Percentiles rank a stretch among this genome's conserved stretches.
These are phyloP conservation scores for Rhinichthys klamathensis DNA, from an alignment of 2,113 vertebrate genomes.

Conservation along the genomic window DNA sequence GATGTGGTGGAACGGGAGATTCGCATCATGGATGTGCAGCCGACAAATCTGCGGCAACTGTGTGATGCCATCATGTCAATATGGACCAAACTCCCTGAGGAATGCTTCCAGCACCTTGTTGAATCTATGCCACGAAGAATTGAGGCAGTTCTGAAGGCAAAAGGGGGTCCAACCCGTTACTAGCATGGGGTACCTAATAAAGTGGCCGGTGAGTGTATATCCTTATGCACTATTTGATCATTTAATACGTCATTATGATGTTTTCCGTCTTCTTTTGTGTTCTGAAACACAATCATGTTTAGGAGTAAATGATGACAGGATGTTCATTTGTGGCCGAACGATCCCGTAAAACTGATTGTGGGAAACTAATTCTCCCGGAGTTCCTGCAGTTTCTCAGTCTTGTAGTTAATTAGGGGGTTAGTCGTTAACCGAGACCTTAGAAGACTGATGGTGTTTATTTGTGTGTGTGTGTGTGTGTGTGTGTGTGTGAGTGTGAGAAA, in stretches of 20 bases:
- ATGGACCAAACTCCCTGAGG: too few relatives aligned
- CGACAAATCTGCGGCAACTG: too few relatives aligned
- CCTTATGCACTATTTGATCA: not conserved
- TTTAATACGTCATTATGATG: not conserved
- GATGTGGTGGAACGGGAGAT: too few relatives aligned
- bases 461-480: slow-evolving; percentile 37
- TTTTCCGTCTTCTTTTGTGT: not conserved
- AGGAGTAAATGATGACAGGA: not conserved
- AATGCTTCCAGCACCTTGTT: too few relatives aligned
- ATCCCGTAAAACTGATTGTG: slow-evolving; percentile 8
- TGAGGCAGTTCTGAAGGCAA: too few relatives aligned
- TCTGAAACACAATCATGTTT: not conserved
- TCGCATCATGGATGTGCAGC: too few relatives aligned
- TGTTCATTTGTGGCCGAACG: not conserved
- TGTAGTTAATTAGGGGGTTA: slow-evolving; percentile 51
- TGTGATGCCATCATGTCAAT: too few relatives aligned
- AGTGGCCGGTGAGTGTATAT: too few relatives aligned
- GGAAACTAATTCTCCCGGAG: slow-evolving; percentile 31
- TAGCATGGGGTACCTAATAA: too few relatives aligned
- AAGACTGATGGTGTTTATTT: slow-evolving; percentile 37
- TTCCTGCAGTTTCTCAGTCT: slow-evolving; percentile 25
- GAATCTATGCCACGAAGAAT: too few relatives aligned
- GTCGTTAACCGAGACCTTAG: slow-evolving; percentile 22
- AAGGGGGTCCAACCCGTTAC: too few relatives aligned
- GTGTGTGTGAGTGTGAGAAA: slow-evolving; percentile 26